These are phyloP conservation scores for Squalus acanthias DNA, from an alignment of 2,797 vertebrate genomes.

Conservation along the genomic window DNA sequence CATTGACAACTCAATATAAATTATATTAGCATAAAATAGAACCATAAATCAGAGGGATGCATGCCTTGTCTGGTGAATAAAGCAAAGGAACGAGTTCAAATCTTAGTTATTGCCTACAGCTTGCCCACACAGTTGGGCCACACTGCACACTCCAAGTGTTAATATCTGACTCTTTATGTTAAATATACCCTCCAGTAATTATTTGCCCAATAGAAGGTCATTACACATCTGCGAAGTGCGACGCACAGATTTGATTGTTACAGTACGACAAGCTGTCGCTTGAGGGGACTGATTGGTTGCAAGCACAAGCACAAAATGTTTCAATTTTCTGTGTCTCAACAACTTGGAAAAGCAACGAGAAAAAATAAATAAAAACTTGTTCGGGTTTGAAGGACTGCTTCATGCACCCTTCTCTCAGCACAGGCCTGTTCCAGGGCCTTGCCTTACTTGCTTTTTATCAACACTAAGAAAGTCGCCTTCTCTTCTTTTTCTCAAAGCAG, in stretches of 20 bases:
- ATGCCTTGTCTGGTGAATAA: background rate
- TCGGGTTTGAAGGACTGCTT: background rate
- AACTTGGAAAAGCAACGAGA: background rate
- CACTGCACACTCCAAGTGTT: background rate
- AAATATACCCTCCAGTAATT: background rate
- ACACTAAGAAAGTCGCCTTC: background rate
- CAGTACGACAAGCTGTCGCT: background rate
- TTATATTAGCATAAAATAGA: background rate
- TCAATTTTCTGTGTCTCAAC: background rate
- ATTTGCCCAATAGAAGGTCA: background rate
- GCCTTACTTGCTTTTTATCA: background rate
- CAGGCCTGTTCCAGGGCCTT: background rate
- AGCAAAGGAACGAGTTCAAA: background rate
- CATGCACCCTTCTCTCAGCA: background rate
- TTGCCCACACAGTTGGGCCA: background rate
- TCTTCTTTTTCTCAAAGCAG: background rate
- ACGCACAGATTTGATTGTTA: background rate
- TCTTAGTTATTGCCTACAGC: background rate
- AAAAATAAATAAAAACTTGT: background rate
- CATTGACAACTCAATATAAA: background rate
- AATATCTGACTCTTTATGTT: background rate
- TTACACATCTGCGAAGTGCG: background rate
- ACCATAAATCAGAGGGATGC: background rate
- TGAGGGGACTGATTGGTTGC: background rate
- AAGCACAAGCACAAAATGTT: background rate